phyloP scores from a whole-genome alignment of 2,888 invertebrate species.

The Cancer borealis region DNA sequence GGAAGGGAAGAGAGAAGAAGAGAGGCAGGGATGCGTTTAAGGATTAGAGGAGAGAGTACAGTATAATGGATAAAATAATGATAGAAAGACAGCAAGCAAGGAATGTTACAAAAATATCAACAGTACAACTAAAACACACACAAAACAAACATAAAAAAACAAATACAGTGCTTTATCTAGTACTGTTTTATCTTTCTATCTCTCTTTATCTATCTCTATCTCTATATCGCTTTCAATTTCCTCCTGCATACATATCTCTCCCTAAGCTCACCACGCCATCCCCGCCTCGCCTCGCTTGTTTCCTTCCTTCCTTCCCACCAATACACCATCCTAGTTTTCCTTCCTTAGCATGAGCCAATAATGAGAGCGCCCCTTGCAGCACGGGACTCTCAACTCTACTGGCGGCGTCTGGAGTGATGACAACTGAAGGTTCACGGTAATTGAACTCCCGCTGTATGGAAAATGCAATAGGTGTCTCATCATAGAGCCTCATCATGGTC shows the following conservation, averaged over 20 bases:
- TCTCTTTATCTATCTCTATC: background rate
- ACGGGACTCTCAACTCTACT: background rate
- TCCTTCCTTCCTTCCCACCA: background rate
- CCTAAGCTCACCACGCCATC: background rate
- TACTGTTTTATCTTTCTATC: background rate
- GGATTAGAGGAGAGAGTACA: slow-evolving; percentile 13
- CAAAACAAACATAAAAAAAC: background rate
- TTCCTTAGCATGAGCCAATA: background rate
- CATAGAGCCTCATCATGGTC: background rate
- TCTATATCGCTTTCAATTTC: background rate
- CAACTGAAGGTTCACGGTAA: background rate
- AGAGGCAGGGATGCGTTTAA: background rate
- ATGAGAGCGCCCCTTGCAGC: background rate
- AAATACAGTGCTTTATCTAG: background rate
- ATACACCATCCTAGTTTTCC: background rate
- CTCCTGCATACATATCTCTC: background rate
- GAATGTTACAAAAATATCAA: background rate
- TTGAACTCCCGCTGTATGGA: background rate
- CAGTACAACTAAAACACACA: background rate
- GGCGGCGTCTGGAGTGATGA: background rate
- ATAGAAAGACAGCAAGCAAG: slow-evolving; percentile 5
- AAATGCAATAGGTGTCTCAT: slow-evolving; percentile 32
- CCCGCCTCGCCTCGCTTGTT: background rate
- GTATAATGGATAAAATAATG: background rate
- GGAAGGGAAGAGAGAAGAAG: background rate